These are phyloP conservation scores for Cydia splendana DNA, from an alignment of 1,140 invertebrate species.

Conservation along the genomic window DNA sequence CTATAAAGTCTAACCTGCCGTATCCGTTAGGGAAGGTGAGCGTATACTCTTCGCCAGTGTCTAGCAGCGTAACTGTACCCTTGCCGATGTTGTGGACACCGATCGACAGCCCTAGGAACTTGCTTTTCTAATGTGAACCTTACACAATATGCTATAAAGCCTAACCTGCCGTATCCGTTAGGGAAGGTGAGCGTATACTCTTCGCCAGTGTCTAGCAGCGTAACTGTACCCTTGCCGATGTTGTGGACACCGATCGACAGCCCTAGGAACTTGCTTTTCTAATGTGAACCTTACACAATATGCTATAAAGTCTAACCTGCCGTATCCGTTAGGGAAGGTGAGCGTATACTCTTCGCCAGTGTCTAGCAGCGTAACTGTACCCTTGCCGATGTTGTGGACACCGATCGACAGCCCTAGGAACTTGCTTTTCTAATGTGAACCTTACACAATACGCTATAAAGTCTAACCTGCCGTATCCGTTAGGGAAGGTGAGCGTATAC, in stretches of 20 bases:
- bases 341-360: constrained; percentile 95
- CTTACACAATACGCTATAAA: not conserved
- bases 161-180: constrained; percentile 94
- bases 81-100: constrained; percentile 88
- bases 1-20: too few relatives aligned
- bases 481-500: constrained; percentile 96
- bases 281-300: too few relatives aligned
- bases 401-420: constrained; percentile 68
- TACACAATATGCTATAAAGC: not conserved
- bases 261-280: too few relatives aligned
- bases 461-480: constrained; percentile 92
- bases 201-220: constrained; percentile 90
- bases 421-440: too few relatives aligned
- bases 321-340: constrained; percentile 98
- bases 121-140: too few relatives aligned
- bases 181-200: constrained; percentile 97
- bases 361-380: constrained; percentile 90
- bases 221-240: constrained; percentile 89
- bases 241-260: constrained; percentile 86
- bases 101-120: too few relatives aligned
- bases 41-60: too few relatives aligned
- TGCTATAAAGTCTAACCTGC: constrained; percentile 79
- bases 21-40: too few relatives aligned
- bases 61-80: too few relatives aligned
- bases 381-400: constrained; percentile 92